Conservation (phyloP, 2,113 vertebrate species). For the Platysteira castanea region DNA sequence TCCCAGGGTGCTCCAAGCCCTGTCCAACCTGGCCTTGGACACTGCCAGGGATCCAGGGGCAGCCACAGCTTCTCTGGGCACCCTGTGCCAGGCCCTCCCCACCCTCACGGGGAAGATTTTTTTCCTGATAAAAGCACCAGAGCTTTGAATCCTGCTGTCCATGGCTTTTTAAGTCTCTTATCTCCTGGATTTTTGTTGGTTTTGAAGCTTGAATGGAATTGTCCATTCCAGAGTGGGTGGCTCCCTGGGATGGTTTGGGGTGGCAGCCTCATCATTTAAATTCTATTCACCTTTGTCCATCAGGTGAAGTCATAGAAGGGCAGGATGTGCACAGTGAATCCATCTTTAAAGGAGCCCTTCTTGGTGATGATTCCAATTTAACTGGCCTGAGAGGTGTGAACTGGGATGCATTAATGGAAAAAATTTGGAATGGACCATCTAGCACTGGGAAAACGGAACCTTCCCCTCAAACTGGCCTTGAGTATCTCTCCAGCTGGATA, state of each 20-base stretch:
- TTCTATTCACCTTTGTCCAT: accelerated
- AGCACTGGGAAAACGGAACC: background rate
- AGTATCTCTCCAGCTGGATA: background rate
- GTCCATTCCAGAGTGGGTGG: accelerated
- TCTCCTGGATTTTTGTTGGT: background rate
- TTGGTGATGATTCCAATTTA: background rate
- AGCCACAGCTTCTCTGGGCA: background rate
- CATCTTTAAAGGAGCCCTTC: background rate
- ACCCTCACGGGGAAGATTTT: background rate
- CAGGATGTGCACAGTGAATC: accelerated
- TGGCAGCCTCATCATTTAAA: background rate
- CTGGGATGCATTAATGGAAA: background rate
- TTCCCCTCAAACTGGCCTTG: background rate
- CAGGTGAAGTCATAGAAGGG: background rate
- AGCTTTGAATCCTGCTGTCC: background rate
- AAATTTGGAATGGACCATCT: background rate
- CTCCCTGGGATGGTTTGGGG: accelerated
- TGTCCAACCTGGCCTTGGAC: accelerated
- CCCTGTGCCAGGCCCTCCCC: accelerated
- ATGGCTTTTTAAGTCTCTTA: background rate
- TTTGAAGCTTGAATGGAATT: background rate
- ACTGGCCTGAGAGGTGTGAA: background rate
- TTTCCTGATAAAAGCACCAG: background rate
- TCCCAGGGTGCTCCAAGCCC: background rate
- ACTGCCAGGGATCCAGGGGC: background rate